phyloP scores from a whole-genome alignment of 2,113 vertebrate species.

The Xiphorhynchus elegans region DNA sequence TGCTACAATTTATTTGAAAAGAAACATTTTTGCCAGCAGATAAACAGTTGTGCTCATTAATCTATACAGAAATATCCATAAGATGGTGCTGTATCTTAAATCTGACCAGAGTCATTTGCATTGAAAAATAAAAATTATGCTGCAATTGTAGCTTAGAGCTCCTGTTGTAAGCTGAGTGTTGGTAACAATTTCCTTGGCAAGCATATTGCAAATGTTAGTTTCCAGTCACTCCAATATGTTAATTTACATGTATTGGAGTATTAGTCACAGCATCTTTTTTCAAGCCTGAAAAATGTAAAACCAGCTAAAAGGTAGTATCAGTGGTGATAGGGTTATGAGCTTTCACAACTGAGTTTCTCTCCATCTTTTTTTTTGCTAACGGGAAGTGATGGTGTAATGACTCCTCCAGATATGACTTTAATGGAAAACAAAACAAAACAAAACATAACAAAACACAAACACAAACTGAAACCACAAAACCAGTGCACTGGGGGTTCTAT shows the following conservation, averaged over 20 bases:
- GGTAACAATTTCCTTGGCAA: constrained; percentile 25
- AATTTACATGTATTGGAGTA: constrained; percentile 50
- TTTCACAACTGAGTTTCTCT: constrained; percentile 4
- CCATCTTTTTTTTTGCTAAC: neutral
- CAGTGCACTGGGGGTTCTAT: neutral
- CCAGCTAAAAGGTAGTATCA: constrained; percentile 32
- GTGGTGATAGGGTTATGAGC: neutral
- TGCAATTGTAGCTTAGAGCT: neutral
- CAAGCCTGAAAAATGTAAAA: neutral
- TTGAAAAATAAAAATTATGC: constrained; percentile 10
- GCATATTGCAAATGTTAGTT: constrained; percentile 23
- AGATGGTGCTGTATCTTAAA: constrained; percentile 82
- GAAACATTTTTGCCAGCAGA: neutral
- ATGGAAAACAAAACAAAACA: neutral
- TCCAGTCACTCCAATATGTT: constrained; percentile 42
- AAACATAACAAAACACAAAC: neutral
- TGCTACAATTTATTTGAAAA: neutral
- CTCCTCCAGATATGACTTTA: constrained; percentile 9
- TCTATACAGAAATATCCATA: constrained; percentile 74
- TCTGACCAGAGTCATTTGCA: constrained; percentile 55
- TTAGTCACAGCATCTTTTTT: constrained; percentile 44
- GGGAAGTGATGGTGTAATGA: neutral
- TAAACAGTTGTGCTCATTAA: constrained; percentile 9
- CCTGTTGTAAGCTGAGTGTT: neutral
- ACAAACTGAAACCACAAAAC: neutral